Evolutionary conservation across 1,140 invertebrate species (phyloP).

Genomic region (Teleogryllus occipitalis): DNA sequence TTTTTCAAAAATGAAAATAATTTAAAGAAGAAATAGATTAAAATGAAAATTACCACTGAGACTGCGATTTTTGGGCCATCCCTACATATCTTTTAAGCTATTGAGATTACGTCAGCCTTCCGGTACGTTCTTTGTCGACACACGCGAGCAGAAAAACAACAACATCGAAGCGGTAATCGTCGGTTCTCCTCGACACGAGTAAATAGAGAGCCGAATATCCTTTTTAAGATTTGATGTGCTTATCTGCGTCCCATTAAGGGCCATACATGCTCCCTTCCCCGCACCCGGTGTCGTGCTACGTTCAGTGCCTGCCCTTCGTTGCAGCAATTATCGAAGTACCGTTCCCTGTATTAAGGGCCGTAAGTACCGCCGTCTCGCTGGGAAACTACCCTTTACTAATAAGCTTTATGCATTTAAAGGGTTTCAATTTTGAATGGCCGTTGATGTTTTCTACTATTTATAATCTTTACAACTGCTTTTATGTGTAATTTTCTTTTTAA

Average conservation of each 20-base stretch:
- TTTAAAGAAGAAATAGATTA: too few relatives aligned
- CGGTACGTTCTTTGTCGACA: too few relatives aligned
- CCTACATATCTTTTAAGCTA: too few relatives aligned
- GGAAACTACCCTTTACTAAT: slow-evolving; percentile 1
- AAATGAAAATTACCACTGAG: too few relatives aligned
- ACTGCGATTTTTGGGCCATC: too few relatives aligned
- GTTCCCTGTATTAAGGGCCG: neutral
- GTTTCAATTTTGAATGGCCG: neutral
- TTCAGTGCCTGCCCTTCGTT: neutral
- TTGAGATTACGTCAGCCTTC: too few relatives aligned
- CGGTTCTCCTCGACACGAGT: neutral
- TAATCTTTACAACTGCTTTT: neutral
- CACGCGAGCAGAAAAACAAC: neutral
- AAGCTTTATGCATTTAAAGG: neutral
- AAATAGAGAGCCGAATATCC: neutral
- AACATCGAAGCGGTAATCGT: neutral
- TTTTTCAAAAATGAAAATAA: too few relatives aligned
- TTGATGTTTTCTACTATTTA: neutral
- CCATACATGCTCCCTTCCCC: neutral
- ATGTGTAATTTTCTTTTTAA: neutral
- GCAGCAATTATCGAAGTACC: neutral
- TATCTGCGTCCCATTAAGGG: neutral
- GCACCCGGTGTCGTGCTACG: neutral
- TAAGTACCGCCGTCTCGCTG: neutral
- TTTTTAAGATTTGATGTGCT: slow-evolving; percentile 1